A percentile compares a stretch with the other conserved stretches of the same genome.
Evolutionary conservation across 2,888 invertebrate genomes (phyloP).

Genomic region (Archips xylosteana): DNA sequence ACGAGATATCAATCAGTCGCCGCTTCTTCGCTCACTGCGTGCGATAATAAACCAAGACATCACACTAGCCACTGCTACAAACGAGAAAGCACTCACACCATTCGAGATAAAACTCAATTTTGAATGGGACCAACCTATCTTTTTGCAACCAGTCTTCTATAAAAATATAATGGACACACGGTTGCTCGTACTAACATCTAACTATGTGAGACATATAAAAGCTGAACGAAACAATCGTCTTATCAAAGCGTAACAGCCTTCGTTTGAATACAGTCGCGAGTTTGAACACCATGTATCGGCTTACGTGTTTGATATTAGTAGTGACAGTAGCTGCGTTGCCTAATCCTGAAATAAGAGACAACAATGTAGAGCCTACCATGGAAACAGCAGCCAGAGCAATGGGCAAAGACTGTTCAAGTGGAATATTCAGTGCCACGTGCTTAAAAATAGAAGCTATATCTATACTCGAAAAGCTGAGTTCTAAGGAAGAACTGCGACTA

Average conservation of each 20-base stretch:
- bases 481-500: conserved; percentile 72
- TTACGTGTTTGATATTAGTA: conserved; percentile 57
- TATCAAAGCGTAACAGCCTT: conserved; percentile 75
- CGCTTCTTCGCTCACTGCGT: conserved; percentile 69
- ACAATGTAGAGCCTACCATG: conserved; percentile 57
- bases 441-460: conserved; percentile 79
- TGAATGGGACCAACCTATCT: conserved; percentile 49
- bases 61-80: conserved; percentile 31
- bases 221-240: conserved; percentile 68
- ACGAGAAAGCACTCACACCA: conserved; percentile 49
- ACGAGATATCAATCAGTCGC: conserved; percentile 52
- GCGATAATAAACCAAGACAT: conserved; percentile 70
- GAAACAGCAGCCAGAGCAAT: conserved; percentile 67
- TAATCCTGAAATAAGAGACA: conserved; percentile 63
- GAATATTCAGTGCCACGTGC: conserved; percentile 76
- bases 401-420: conserved; percentile 73
- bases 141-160: conserved; percentile 81
- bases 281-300: conserved; percentile 62
- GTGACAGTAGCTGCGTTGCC: conserved; percentile 65
- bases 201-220: conserved; percentile 82
- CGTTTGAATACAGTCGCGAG: conserved; percentile 67
- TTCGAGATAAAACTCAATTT: conserved; percentile 47
- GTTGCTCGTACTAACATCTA: conserved; percentile 70
- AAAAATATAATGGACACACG: conserved; percentile 81
- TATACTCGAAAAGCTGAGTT: conserved; percentile 71